Percentiles rank a stretch among this genome's conserved stretches.
Evolutionary conservation across 1,140 invertebrate genomes (phyloP).

Genomic region (Drosophila ohnishii): DNA sequence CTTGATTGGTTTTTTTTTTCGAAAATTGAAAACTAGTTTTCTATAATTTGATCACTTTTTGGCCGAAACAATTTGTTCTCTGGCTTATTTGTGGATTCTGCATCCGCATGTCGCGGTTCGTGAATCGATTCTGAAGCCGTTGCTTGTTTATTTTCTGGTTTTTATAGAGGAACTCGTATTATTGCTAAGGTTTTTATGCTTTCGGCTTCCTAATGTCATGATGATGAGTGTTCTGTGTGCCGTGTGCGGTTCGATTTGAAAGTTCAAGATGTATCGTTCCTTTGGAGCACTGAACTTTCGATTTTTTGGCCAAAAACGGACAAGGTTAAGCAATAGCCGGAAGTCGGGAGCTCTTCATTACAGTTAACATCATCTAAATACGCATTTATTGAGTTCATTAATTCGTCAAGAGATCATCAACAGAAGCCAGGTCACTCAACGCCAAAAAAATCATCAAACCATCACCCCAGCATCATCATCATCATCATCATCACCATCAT

Average conservation of each 20-base stretch:
- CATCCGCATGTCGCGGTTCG: constrained; percentile 68
- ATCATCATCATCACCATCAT: constrained; percentile 5
- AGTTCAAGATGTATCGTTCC: constrained; percentile 59
- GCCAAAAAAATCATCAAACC: constrained; percentile 3
- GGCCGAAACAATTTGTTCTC: constrained; percentile 41
- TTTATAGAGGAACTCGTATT: constrained; percentile 74
- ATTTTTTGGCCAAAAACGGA: constrained; percentile 48
- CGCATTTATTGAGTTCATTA: constrained; percentile 68
- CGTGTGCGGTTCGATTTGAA: constrained; percentile 43
- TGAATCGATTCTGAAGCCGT: constrained; percentile 74
- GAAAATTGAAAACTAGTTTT: constrained; percentile 64
- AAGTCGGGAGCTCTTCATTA: constrained; percentile 58
- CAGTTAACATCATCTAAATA: constrained; percentile 52
- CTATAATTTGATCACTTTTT: constrained; percentile 54
- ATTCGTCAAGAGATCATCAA: constrained; percentile 65
- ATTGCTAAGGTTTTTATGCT: constrained; percentile 13
- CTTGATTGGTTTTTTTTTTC: constrained; percentile 31
- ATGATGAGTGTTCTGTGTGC: constrained; percentile 24
- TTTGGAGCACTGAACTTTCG: constrained; percentile 61
- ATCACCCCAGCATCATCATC: not conserved
- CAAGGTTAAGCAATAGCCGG: constrained; percentile 51
- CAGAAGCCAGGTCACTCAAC: constrained; percentile 64
- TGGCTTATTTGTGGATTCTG: constrained; percentile 46
- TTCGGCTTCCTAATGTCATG: constrained; percentile 60
- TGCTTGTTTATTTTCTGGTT: constrained; percentile 79